Evolutionary conservation across 1,140 invertebrate genomes (phyloP).

Genomic region (Temnothorax longispinosus): DNA sequence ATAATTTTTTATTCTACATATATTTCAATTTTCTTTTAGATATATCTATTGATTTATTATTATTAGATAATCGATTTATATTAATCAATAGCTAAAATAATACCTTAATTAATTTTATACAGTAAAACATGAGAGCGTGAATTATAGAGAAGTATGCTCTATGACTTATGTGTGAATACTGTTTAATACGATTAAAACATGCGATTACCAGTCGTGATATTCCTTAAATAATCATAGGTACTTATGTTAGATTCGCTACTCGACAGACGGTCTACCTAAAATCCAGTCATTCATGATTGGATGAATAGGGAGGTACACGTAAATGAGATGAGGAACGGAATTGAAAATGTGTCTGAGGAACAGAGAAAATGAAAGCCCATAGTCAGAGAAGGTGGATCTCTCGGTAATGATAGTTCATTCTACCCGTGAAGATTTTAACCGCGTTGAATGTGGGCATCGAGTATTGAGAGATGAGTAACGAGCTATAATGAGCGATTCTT

Average conservation of each 20-base stretch:
- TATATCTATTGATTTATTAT: no score
- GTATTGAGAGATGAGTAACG: slow-evolving; percentile 39
- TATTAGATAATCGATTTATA: background rate
- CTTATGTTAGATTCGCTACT: background rate
- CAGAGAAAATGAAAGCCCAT: slow-evolving; percentile 59
- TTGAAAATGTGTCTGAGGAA: background rate
- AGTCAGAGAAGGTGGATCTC: slow-evolving; percentile 32
- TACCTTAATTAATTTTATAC: slow-evolving; percentile 1
- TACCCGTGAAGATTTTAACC: slow-evolving; percentile 26
- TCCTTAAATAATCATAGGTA: background rate
- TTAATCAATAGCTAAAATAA: background rate
- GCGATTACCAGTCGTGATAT: background rate
- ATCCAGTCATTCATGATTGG: slow-evolving; percentile 17
- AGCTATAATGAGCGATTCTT: slow-evolving; percentile 54
- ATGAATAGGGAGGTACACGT: slow-evolving; percentile 24
- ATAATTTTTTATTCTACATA: background rate
- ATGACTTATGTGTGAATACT: background rate
- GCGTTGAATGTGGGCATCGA: slow-evolving; percentile 23
- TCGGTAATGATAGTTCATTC: slow-evolving; percentile 62
- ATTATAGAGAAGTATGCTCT: background rate
- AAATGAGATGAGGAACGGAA: slow-evolving; percentile 44
- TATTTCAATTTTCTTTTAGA: background rate
- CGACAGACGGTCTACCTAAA: background rate
- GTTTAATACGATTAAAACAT: background rate
- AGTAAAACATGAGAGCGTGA: background rate